Conservation (phyloP, 2,888 invertebrate species). For the Marronus borbonicus region DNA sequence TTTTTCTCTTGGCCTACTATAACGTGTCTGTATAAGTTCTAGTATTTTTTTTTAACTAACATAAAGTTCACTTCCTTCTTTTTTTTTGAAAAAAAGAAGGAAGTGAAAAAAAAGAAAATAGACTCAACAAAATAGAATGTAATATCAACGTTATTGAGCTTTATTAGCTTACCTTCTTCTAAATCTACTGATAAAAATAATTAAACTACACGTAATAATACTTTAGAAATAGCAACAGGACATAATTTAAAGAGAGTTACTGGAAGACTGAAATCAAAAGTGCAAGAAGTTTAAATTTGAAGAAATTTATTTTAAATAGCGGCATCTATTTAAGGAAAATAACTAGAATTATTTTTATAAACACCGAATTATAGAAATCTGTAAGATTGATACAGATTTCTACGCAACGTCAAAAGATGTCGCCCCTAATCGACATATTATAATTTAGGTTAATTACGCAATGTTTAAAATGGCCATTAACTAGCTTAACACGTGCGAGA, state of each 20-base stretch:
- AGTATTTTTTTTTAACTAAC: no score
- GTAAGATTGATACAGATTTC: neutral
- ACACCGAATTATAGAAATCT: neutral
- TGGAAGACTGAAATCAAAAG: slow-evolving; percentile 29
- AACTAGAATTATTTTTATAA: neutral
- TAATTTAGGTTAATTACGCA: slow-evolving; percentile 19
- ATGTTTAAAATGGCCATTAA: slow-evolving; percentile 40
- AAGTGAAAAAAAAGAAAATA: no score
- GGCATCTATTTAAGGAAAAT: slow-evolving; percentile 5
- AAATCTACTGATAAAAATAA: neutral
- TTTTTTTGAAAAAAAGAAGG: no score
- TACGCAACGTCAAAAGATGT: neutral
- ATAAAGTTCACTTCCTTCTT: no score
- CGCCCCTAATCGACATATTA: neutral
- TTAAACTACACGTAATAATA: slow-evolving; percentile 31
- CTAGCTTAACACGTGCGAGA: slow-evolving; percentile 34
- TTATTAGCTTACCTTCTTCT: slow-evolving; percentile 10
- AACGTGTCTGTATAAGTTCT: no score
- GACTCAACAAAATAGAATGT: no score
- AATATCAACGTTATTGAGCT: neutral
- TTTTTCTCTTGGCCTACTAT: no score
- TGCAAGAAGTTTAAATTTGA: slow-evolving; percentile 37
- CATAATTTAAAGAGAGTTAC: slow-evolving; percentile 37
- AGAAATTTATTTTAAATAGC: neutral
- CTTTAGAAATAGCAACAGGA: slow-evolving; percentile 19